phyloP scores from a whole-genome alignment of 2,888 invertebrate genomes.

The Scelioninae gen. 2 region DNA sequence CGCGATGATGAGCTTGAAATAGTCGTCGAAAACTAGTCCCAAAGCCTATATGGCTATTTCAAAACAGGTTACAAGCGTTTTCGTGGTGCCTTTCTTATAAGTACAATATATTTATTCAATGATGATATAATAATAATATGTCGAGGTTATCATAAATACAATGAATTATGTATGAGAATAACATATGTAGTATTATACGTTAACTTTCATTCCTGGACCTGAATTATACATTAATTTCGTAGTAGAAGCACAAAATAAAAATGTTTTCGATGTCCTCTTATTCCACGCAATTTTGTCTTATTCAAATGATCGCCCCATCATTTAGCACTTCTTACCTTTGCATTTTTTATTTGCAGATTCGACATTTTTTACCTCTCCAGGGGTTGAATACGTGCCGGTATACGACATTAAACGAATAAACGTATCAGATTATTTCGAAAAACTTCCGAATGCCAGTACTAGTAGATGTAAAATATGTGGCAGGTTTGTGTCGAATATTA shows the following conservation, averaged over 20 bases:
- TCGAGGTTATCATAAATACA: slow-evolving; percentile 57
- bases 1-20: slow-evolving; percentile 68
- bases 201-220: slow-evolving; percentile 36
- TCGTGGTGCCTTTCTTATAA: slow-evolving; percentile 70
- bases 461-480: slow-evolving; percentile 72
- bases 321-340: slow-evolving; percentile 54
- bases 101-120: slow-evolving; percentile 66
- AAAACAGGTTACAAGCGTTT: slow-evolving; percentile 69
- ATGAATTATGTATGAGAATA: slow-evolving; percentile 59
- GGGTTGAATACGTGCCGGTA: slow-evolving; percentile 66
- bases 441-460: slow-evolving; percentile 65
- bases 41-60: slow-evolving; percentile 50
- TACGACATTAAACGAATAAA: slow-evolving; percentile 66
- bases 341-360: slow-evolving; percentile 62
- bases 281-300: slow-evolving; percentile 26
- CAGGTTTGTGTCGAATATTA: slow-evolving; percentile 71
- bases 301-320: slow-evolving; percentile 30
- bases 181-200: slow-evolving; percentile 48
- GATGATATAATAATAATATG: slow-evolving; percentile 46
- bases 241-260: slow-evolving; percentile 34
- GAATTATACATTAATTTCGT: slow-evolving; percentile 32
- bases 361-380: slow-evolving; percentile 68
- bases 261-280: slow-evolving; percentile 32
- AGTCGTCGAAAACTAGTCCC: slow-evolving; percentile 69
- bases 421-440: slow-evolving; percentile 68